A percentile compares a stretch with the other conserved stretches of the same genome.
These are phyloP conservation scores for Petrolisthes manimaculis DNA, from an alignment of 2,888 invertebrate genomes.

Conservation along the genomic window DNA sequence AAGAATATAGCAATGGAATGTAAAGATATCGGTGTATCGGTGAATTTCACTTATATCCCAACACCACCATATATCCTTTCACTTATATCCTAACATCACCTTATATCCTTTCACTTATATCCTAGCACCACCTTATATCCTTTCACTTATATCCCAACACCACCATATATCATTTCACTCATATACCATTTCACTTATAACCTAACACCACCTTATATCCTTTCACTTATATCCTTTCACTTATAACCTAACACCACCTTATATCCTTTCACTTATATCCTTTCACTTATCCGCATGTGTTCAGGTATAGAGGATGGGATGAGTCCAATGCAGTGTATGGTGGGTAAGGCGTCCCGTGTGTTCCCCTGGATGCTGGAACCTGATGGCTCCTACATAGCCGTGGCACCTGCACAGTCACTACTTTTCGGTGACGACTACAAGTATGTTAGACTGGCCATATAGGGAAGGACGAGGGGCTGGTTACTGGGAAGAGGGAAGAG, in stretches of 20 bases:
- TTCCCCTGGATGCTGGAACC: slow-evolving; percentile 6
- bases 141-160: not conserved
- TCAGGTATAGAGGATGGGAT: not conserved
- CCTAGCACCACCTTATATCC: not conserved
- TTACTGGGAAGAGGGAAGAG: no score
- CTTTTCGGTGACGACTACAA: slow-evolving; percentile 41
- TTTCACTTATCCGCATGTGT: not conserved
- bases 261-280: not conserved
- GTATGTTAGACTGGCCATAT: not conserved
- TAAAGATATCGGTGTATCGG: no score
- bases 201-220: not conserved
- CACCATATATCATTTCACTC: not conserved
- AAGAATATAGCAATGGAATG: no score
- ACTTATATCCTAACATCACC: no score
- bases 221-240: not conserved
- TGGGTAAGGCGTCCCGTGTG: not conserved
- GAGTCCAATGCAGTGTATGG: not conserved
- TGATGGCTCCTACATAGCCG: not conserved
- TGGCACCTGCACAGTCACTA: slow-evolving; percentile 35
- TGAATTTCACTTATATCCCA: no score
- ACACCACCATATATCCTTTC: not conserved
- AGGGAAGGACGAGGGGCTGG: not conserved
- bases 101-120: not conserved
- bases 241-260: not conserved
- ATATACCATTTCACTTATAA: not conserved